Conservation (phyloP, 2,113 vertebrate species). For the Zapornia atra region DNA sequence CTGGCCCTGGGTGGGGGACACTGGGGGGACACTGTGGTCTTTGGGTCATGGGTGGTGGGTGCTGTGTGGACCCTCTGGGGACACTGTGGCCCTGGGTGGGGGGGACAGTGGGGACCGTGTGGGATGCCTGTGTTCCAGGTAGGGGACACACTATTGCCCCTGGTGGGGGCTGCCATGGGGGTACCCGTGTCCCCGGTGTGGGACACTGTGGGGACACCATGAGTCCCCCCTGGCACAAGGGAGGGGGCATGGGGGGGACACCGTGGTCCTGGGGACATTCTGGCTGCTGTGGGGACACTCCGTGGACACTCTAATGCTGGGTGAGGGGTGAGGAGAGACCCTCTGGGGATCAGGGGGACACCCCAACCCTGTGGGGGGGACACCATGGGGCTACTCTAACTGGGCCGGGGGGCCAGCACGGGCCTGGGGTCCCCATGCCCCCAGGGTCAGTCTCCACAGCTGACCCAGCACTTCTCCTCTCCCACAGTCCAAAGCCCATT, state of each 20-base stretch:
- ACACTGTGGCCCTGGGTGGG: background rate
- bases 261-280: background rate
- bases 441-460: background rate
- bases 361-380: background rate
- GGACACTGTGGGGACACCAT: background rate
- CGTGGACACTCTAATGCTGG: background rate
- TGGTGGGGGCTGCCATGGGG: background rate
- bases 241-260: too few relatives aligned
- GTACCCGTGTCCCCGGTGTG: background rate
- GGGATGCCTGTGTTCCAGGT: background rate
- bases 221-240: too few relatives aligned
- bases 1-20: background rate
- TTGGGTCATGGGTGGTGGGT: background rate
- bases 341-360: background rate
- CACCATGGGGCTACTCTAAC: background rate
- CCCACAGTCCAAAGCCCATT: constrained; percentile 80
- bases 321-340: background rate
- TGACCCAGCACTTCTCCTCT: background rate
- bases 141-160: background rate
- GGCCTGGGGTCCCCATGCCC: background rate
- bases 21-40: background rate
- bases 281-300: background rate
- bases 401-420: background rate
- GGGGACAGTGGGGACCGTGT: background rate
- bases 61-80: background rate